Evolutionary conservation across 2,113 vertebrate genomes (phyloP), one percentile per base, ranked within the genome.

Genomic region (Cynoglossus semilaevis): DNA sequence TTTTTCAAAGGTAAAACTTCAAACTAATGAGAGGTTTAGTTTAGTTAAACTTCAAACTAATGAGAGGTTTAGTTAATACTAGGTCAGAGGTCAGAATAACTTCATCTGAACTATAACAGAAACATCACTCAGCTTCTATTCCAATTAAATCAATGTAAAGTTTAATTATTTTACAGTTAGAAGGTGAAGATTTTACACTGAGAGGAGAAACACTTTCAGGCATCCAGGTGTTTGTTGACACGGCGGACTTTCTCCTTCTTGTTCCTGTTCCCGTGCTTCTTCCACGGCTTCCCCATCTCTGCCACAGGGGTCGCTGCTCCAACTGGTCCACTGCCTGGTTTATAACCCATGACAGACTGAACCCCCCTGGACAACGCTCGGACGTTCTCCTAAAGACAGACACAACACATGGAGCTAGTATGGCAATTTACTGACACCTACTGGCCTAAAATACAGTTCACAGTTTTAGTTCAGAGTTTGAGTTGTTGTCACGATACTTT

Each of bases 171-270:
- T 19, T 52, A 58, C 29, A 11, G 63, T 48, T 29, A 29, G 6
- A 4, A 29, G 6, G 22, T 29, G 22, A 29, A 2, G 6, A 29
- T n/a, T 29, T 29, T 29, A 29, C 22, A 29, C n/a, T 29, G 22
- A 29, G 22, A 40, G 22, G 16, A 60, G 15, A 6, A 62, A 63
- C 43, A 10, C 36, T 44, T 9, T 93, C 87, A 99, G 6, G 92
- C 91, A n/a, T 98, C 94, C 80, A 99, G 81, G 80, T 99, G 96
- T 72, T 91, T 94, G 8, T 83, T 95, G 40, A 97, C 76, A 41
- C 95, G 88, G 11, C 96, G 93, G 2, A 96, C 80, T 81, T 99
- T 99, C 86, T 99, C 94, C 74, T 96, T 99, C 83, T 94, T 99
- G 76, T 99, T 98, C 67, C 76, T 90, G 91, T 99, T 99, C 9